phyloP scores from a whole-genome alignment of 2,888 invertebrate genomes.

The Drosophila kokeensis region DNA sequence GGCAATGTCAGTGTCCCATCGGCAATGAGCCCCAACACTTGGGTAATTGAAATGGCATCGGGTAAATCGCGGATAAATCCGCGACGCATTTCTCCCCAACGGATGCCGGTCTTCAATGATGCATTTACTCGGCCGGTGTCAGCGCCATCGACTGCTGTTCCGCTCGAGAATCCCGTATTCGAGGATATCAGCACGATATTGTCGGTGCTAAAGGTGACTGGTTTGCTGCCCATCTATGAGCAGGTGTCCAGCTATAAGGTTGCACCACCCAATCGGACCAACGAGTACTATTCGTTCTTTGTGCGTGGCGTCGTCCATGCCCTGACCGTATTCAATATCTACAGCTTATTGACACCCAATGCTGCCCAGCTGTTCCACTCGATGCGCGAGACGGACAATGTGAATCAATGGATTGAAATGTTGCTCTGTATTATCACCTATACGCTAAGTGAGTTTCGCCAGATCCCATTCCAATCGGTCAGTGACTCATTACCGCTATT shows the following conservation, averaged over 20 bases:
- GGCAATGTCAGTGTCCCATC: slow-evolving; percentile 46
- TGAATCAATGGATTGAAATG: slow-evolving; percentile 82
- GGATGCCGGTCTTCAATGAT: slow-evolving; percentile 31
- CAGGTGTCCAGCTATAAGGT: slow-evolving; percentile 74
- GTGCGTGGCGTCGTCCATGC: slow-evolving; percentile 73
- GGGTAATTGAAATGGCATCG: slow-evolving; percentile 66
- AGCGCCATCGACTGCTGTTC: background rate
- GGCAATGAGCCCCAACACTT: slow-evolving; percentile 71
- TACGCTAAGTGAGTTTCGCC: slow-evolving; percentile 51
- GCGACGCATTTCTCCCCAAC: slow-evolving; percentile 38
- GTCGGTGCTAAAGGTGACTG: slow-evolving; percentile 75
- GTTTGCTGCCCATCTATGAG: slow-evolving; percentile 80
- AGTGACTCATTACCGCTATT: background rate
- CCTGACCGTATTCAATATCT: slow-evolving; percentile 77
- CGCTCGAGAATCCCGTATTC: slow-evolving; percentile 56
- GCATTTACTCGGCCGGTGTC: slow-evolving; percentile 47
- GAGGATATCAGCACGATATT: slow-evolving; percentile 74
- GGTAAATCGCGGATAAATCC: slow-evolving; percentile 51
- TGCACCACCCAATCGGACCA: slow-evolving; percentile 72
- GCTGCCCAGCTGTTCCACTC: slow-evolving; percentile 68
- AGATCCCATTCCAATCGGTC: background rate
- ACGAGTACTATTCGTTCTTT: slow-evolving; percentile 76
- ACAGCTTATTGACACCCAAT: slow-evolving; percentile 69
- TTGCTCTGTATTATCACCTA: slow-evolving; percentile 79
- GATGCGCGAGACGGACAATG: slow-evolving; percentile 77